A percentile compares a stretch with the other conserved stretches of the same genome.
phyloP scores from a whole-genome alignment of 1,140 invertebrate genomes.

The Macrobrachium nipponense region DNA sequence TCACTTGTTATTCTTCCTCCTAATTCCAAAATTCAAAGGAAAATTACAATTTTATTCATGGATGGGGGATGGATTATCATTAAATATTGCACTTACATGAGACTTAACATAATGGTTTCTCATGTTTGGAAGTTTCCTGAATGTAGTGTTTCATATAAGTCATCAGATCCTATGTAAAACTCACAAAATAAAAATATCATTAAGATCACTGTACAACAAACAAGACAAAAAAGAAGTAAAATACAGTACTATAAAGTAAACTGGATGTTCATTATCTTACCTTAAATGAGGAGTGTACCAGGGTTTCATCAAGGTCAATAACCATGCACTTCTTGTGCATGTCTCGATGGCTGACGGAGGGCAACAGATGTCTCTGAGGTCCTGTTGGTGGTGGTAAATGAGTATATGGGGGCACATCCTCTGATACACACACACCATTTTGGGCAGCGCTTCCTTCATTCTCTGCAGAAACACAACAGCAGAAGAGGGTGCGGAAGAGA shows the following conservation, averaged over 20 bases:
- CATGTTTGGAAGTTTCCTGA: too few species aligned
- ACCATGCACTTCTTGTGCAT: constrained; percentile 99
- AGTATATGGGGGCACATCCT: constrained; percentile 65
- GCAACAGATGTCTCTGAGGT: constrained; percentile 83
- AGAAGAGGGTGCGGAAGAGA: constrained; percentile 85
- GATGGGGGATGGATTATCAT: too few species aligned
- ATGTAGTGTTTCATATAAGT: too few species aligned
- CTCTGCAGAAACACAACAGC: constrained; percentile 74
- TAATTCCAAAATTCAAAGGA: too few species aligned
- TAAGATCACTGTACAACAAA: not conserved
- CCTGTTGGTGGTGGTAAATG: constrained; percentile 73
- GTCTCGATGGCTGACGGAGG: constrained; percentile 88
- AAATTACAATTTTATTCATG: too few species aligned
- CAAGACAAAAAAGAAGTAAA: not conserved
- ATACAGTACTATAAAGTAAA: not conserved
- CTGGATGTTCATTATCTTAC: constrained; percentile 72
- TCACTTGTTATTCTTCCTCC: too few species aligned
- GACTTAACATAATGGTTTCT: too few species aligned
- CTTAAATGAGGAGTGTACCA: constrained; percentile 99
- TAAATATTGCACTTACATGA: too few species aligned
- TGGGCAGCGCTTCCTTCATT: constrained; percentile 68
- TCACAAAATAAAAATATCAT: too few species aligned
- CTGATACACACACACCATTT: constrained; percentile 64
- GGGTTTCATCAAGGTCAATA: constrained; percentile 99
- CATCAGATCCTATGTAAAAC: too few species aligned